These are phyloP conservation scores for Temnothorax rugatulus DNA, from an alignment of 2,888 invertebrate species.

Conservation along the genomic window DNA sequence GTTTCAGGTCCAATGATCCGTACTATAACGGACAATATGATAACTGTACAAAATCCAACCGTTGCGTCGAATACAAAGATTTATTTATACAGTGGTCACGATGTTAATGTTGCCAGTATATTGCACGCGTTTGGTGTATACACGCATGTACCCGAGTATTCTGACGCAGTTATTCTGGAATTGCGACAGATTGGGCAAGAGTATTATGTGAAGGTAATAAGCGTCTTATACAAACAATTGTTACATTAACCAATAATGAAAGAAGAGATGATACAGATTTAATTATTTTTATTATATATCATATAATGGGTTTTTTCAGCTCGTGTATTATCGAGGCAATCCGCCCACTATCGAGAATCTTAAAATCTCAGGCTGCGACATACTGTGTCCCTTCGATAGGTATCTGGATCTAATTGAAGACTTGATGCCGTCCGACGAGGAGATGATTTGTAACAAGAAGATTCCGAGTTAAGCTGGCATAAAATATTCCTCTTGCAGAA, in stretches of 20 bases:
- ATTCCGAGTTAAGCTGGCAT: not conserved
- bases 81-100: conserved; percentile 88
- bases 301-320: conserved; percentile 53
- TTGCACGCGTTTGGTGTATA: conserved; percentile 88
- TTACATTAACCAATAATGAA: too few relatives aligned
- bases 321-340: conserved; percentile 72
- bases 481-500: conserved; percentile 10
- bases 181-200: conserved; percentile 82
- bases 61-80: conserved; percentile 85
- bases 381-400: conserved; percentile 74
- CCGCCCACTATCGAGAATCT: conserved; percentile 63
- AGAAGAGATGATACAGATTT: not conserved
- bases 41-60: conserved; percentile 79
- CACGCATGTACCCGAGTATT: conserved; percentile 88
- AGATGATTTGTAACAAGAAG: conserved; percentile 71
- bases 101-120: conserved; percentile 89
- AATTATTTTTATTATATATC: not conserved
- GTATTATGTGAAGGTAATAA: conserved; percentile 87
- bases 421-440: conserved; percentile 73
- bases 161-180: conserved; percentile 88
- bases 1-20: conserved; percentile 87
- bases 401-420: conserved; percentile 71
- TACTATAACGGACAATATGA: conserved; percentile 87
- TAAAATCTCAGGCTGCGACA: conserved; percentile 71
- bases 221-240: not conserved